Evolutionary conservation across 2,113 vertebrate genomes (phyloP).

Genomic region (Cheilinus undulatus): DNA sequence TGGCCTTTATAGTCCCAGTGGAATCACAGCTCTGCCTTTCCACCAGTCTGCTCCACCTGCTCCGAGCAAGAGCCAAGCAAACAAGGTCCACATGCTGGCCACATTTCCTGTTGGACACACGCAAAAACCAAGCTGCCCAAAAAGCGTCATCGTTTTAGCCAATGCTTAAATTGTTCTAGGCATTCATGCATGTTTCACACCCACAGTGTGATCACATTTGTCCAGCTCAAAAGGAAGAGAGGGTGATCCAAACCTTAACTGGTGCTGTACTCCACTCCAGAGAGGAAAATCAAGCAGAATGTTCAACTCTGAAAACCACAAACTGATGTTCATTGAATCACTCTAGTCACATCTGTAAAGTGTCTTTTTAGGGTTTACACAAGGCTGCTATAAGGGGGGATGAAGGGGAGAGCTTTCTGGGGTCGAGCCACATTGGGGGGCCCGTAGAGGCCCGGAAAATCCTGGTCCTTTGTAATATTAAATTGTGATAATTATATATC

Average conservation of each 20-base stretch:
- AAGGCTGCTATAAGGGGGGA: too few species aligned
- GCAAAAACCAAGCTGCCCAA: neutral
- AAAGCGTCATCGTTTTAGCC: conserved; percentile 42
- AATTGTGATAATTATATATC: too few species aligned
- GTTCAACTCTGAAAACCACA: too few species aligned
- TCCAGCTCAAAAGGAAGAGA: conserved; percentile 34
- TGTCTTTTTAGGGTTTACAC: too few species aligned
- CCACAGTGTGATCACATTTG: conserved; percentile 64
- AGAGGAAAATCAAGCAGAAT: too few species aligned
- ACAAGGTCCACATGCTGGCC: conserved; percentile 36
- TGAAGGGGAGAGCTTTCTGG: too few species aligned
- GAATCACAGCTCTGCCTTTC: conserved; percentile 43
- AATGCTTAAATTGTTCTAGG: conserved; percentile 49
- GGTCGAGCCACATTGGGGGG: too few species aligned
- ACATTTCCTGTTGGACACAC: conserved; percentile 46
- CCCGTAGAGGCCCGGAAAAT: too few species aligned
- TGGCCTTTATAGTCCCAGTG: conserved; percentile 29
- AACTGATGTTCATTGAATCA: too few species aligned
- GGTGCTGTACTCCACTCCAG: neutral
- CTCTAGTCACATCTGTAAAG: too few species aligned
- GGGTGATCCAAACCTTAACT: conserved; percentile 15
- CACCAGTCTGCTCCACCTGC: conserved; percentile 63
- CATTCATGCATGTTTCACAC: conserved; percentile 67
- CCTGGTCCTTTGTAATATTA: too few species aligned
- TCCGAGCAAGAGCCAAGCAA: conserved; percentile 47